A percentile compares a stretch with the other conserved stretches of the same genome.
Conservation (phyloP, 2,113 vertebrate genomes). For the Ibidorhyncha struthersii region DNA sequence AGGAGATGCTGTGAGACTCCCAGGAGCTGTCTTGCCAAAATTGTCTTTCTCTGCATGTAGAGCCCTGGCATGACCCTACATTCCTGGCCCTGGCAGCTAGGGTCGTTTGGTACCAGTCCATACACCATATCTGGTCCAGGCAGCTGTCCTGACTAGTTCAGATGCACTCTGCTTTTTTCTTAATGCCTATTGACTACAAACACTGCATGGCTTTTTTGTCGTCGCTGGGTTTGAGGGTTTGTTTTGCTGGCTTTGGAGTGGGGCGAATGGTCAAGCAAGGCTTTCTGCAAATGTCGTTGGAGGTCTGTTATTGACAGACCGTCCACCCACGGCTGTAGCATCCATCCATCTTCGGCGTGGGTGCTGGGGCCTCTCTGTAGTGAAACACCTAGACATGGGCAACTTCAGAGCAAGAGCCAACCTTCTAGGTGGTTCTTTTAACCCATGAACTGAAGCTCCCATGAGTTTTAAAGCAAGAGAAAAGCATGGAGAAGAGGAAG, state of each 20-base stretch:
- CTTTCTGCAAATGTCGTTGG: background rate
- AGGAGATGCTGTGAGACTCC: constrained; percentile 52
- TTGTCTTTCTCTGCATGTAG: fast-evolving
- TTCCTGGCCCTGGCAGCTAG: background rate
- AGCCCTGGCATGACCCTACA: background rate
- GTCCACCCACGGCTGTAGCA: background rate
- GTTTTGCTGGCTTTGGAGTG: background rate
- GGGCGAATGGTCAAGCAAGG: background rate
- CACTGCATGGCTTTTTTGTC: too few relatives aligned
- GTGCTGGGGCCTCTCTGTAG: background rate
- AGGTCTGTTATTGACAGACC: background rate
- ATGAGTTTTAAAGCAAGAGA: background rate
- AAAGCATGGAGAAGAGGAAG: background rate
- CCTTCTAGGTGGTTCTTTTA: background rate
- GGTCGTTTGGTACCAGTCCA: background rate
- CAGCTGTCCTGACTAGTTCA: background rate
- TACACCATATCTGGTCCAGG: background rate
- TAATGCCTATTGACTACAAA: background rate
- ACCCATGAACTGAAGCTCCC: background rate
- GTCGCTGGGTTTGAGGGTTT: too few relatives aligned
- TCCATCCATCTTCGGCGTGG: background rate
- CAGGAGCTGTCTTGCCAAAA: background rate
- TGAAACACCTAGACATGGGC: background rate
- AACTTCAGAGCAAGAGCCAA: background rate
- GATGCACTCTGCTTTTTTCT: background rate